Evolutionary conservation across 1,140 invertebrate species (phyloP).

Genomic region (Papilio polytes): DNA sequence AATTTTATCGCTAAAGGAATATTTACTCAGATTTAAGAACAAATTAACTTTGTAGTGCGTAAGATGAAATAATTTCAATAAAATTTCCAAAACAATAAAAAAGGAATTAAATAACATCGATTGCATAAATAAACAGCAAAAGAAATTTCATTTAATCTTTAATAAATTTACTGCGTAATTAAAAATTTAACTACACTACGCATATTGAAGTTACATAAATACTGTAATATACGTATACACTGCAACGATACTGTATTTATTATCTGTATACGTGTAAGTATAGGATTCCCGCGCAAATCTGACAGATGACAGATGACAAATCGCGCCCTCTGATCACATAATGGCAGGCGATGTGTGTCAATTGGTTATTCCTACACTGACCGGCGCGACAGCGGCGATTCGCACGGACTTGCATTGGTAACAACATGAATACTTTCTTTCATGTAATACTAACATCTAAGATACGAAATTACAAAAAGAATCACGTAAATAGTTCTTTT

Average conservation of each 20-base stretch:
- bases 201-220: not conserved
- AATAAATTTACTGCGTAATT: not conserved
- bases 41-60: not conserved
- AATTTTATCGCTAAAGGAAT: not conserved
- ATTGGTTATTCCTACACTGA: slow-evolving; percentile 47
- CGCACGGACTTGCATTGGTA: not conserved
- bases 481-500: not conserved
- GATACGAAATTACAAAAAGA: not conserved
- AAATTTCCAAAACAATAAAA: not conserved
- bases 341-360: slow-evolving; percentile 48
- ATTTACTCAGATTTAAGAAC: not conserved
- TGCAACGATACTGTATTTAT: not conserved
- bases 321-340: slow-evolving; percentile 30
- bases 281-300: slow-evolving; percentile 2
- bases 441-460: not conserved
- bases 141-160: not conserved
- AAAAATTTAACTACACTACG: not conserved
- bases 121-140: not conserved
- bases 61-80: not conserved
- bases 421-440: not conserved
- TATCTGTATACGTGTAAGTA: not conserved
- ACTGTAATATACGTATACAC: not conserved
- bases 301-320: slow-evolving; percentile 39
- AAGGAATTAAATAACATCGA: not conserved
- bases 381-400: not conserved